A percentile compares a stretch with the other conserved stretches of the same genome.
phyloP scores from a whole-genome alignment of 2,113 vertebrate species.

The Daboia siamensis region DNA sequence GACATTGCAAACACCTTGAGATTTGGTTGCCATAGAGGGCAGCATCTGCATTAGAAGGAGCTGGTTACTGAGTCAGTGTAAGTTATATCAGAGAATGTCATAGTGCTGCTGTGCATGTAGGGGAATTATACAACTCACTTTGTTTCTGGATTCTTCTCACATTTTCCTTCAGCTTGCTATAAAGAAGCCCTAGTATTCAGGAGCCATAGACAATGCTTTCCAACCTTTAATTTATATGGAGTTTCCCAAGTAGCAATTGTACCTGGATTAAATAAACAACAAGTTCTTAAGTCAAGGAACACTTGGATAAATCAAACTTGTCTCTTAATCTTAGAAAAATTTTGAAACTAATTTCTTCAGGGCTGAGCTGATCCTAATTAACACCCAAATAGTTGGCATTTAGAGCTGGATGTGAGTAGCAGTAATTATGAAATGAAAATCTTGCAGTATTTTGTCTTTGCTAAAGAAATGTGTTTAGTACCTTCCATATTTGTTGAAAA shows the following conservation, averaged over 20 bases:
- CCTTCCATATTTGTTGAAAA: neutral
- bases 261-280: neutral
- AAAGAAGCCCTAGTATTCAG: neutral
- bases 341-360: neutral
- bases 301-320: neutral
- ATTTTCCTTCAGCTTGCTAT: neutral
- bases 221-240: neutral
- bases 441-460: neutral
- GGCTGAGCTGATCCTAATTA: neutral
- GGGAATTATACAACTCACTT: neutral
- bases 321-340: neutral
- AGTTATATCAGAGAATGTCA: neutral
- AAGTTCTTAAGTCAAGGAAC: neutral
- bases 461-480: neutral
- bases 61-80: neutral
- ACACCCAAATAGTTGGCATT: neutral
- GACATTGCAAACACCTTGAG: neutral
- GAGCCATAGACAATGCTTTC: neutral
- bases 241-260: neutral
- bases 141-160: neutral
- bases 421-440: neutral
- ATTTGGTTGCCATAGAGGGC: neutral
- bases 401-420: neutral
- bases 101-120: neutral
- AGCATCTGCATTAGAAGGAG: neutral